Evolutionary conservation across 2,113 vertebrate species (phyloP).

Genomic region (Cyanoramphus novaezelandiae): DNA sequence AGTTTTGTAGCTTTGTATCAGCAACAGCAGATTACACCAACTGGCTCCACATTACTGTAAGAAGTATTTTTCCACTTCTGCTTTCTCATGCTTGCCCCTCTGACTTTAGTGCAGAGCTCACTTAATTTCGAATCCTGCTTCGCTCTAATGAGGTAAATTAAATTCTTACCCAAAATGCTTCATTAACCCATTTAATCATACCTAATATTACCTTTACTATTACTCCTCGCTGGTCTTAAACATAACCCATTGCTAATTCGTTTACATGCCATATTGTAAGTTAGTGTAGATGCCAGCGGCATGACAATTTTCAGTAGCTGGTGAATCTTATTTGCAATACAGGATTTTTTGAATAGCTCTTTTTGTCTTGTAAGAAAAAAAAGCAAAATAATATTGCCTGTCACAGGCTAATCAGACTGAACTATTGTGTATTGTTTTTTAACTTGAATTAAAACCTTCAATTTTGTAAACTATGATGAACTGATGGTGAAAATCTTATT

Average conservation of each 20-base stretch:
- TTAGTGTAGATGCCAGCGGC: neutral
- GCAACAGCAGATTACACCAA: neutral
- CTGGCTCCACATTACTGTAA: neutral
- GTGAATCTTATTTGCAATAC: neutral
- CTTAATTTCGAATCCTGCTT: neutral
- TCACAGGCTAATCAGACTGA: neutral
- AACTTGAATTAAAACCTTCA: neutral
- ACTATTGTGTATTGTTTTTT: neutral
- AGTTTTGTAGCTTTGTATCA: neutral
- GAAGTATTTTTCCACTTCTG: neutral
- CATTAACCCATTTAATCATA: neutral
- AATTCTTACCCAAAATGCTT: neutral
- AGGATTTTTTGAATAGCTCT: rapidly evolving
- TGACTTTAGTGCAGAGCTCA: neutral
- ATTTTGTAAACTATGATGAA: neutral
- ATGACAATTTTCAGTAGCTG: neutral
- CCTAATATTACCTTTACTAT: neutral
- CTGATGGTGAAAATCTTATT: neutral
- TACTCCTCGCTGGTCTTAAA: neutral
- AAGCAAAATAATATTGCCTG: neutral
- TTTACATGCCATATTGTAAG: neutral
- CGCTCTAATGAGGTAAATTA: neutral
- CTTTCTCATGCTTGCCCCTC: neutral
- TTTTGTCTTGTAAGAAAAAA: neutral
- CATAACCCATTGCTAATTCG: neutral